A percentile compares a stretch with the other conserved stretches of the same genome.
Conservation (phyloP, 2,888 invertebrate genomes). For the Drosophila multiciliata region DNA sequence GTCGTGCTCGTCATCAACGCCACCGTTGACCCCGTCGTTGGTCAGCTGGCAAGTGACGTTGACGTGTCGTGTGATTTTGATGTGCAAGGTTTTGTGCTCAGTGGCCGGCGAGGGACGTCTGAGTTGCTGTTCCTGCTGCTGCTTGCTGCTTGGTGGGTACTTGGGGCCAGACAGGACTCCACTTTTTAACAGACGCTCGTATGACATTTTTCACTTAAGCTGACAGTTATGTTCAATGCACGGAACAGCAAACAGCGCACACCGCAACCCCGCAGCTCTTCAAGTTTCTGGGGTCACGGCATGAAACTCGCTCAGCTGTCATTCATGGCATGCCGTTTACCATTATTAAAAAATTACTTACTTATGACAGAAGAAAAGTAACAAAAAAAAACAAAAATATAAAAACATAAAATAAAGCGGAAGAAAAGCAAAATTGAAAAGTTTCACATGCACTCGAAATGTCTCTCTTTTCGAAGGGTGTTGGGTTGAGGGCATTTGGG, state of each 20-base stretch:
- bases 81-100: conserved; percentile 46
- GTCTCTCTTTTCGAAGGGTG: conserved; percentile 1
- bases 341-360: conserved; percentile 79
- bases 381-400: conserved; percentile 20
- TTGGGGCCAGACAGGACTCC: conserved; percentile 34
- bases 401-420: conserved; percentile 2
- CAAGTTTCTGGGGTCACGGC: conserved; percentile 29
- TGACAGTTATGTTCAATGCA: conserved; percentile 74
- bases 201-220: conserved; percentile 83
- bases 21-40: conserved; percentile 18
- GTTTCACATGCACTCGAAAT: conserved; percentile 63
- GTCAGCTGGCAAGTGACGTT: conserved; percentile 60
- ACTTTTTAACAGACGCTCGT: conserved; percentile 60
- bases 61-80: conserved; percentile 73
- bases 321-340: conserved; percentile 75
- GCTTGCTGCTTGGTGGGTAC: conserved; percentile 16
- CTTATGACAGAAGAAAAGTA: conserved; percentile 29
- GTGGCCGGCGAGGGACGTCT: conserved; percentile 45
- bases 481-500: conserved; percentile 50
- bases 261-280: conserved; percentile 6
- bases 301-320: conserved; percentile 72
- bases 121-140: conserved; percentile 10
- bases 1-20: conserved; percentile 4
- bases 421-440: conserved; percentile 71
- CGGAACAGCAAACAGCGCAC: conserved; percentile 14